Conservation (phyloP, 2,888 invertebrate genomes). For the Rotaria sp. region DNA sequence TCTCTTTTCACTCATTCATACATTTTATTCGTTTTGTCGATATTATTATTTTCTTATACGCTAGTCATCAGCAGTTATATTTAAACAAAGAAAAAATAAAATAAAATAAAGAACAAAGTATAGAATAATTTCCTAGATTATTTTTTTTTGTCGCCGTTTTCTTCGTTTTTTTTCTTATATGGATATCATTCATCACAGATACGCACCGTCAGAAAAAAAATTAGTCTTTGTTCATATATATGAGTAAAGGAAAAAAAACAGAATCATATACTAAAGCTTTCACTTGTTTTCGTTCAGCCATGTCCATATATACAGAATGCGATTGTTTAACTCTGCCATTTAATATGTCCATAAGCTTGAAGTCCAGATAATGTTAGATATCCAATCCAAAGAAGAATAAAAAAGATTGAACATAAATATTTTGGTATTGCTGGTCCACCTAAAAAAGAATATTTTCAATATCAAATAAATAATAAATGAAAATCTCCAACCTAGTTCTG, state of each 20-base stretch:
- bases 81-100: not conserved
- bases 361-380: conserved; percentile 43
- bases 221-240: not conserved
- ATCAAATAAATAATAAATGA: not conserved
- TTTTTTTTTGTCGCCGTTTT: not conserved
- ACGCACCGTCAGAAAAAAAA: not conserved
- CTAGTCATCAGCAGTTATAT: not conserved
- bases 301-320: not conserved
- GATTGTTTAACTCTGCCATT: not conserved
- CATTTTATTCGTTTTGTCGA: not conserved
- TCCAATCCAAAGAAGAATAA: conserved; percentile 42
- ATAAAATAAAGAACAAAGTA: not conserved
- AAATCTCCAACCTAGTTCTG: conserved; percentile 54
- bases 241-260: not conserved
- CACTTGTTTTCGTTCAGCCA: not conserved
- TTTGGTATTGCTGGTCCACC: conserved; percentile 42
- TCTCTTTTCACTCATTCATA: not conserved
- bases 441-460: not conserved
- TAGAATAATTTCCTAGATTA: not conserved
- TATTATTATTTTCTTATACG: not conserved
- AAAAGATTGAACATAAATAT: conserved; percentile 41
- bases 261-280: not conserved
- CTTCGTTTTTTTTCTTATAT: not conserved
- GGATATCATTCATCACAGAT: not conserved
- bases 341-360: conserved; percentile 43